These are phyloP conservation scores for Nothura maculosa DNA, from an alignment of 2,797 vertebrate species.

Conservation along the genomic window DNA sequence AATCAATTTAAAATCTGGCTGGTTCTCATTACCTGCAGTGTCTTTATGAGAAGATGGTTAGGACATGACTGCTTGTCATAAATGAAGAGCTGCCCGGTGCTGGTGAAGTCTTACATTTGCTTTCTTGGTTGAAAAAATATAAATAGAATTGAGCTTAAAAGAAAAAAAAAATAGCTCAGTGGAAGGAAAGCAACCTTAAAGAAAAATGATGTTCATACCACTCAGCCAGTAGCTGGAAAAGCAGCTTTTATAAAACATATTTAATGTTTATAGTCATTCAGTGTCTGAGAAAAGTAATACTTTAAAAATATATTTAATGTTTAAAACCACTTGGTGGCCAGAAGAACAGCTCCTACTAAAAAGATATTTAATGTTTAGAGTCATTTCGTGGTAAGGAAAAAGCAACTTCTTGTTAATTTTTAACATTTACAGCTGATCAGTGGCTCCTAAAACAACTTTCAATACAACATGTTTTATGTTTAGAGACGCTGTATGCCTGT, in stretches of 20 bases:
- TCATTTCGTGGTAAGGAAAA: constrained; percentile 44
- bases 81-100: constrained; percentile 49
- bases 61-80: constrained; percentile 41
- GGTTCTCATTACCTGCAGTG: not conserved
- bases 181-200: constrained; percentile 72
- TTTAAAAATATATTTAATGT: constrained; percentile 75
- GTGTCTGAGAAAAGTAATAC: constrained; percentile 64
- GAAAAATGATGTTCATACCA: constrained; percentile 73
- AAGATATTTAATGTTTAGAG: constrained; percentile 68
- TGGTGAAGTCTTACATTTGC: constrained; percentile 20
- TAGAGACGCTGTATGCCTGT: not conserved
- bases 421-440: constrained; percentile 72
- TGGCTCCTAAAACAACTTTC: constrained; percentile 38
- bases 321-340: constrained; percentile 57
- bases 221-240: constrained; percentile 66
- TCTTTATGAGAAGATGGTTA: constrained; percentile 40
- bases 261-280: constrained; percentile 73
- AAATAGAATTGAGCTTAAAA: constrained; percentile 55
- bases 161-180: constrained; percentile 50
- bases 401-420: constrained; percentile 75
- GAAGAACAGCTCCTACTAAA: constrained; percentile 47
- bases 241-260: constrained; percentile 75
- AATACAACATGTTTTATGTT: constrained; percentile 19
- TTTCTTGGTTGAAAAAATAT: constrained; percentile 66
- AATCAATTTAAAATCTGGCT: constrained; percentile 4